A percentile compares a stretch with the other conserved stretches of the same genome.
Conservation (phyloP, 2,888 invertebrate genomes). For the Chloroclystis v-ata region DNA sequence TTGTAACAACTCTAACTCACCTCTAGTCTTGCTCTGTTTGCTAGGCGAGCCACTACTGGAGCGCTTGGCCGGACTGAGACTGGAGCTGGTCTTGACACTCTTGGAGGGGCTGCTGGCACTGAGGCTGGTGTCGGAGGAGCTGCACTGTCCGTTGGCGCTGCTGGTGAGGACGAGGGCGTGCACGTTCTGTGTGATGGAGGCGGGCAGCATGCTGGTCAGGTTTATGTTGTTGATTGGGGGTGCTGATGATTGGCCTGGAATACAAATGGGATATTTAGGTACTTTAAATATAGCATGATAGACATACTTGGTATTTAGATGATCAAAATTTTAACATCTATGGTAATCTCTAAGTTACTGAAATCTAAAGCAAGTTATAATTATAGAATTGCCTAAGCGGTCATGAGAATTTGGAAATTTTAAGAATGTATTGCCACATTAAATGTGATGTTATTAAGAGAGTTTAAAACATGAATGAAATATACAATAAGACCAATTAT, state of each 20-base stretch:
- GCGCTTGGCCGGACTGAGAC: constrained; percentile 89
- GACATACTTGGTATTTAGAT: too few species aligned
- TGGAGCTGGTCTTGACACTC: constrained; percentile 91
- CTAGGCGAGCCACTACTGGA: constrained; percentile 90
- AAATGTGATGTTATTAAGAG: too few species aligned
- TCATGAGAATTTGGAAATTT: too few species aligned
- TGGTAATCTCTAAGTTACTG: too few species aligned
- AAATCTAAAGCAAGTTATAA: too few species aligned
- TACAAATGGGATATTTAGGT: too few species aligned
- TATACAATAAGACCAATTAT: too few species aligned
- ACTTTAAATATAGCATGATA: too few species aligned
- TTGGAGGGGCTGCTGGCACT: constrained; percentile 90
- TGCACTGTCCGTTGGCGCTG: constrained; percentile 68
- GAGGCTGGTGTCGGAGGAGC: constrained; percentile 75
- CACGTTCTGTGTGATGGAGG: constrained; percentile 58
- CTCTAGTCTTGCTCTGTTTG: constrained; percentile 87
- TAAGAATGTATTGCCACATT: too few species aligned
- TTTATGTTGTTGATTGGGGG: constrained; percentile 66
- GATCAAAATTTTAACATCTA: too few species aligned
- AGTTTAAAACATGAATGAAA: too few species aligned
- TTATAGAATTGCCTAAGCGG: too few species aligned
- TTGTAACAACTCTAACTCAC: constrained; percentile 73
- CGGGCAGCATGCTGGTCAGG: constrained; percentile 52
- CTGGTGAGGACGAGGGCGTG: constrained; percentile 53
- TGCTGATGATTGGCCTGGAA: constrained; percentile 51